A percentile compares a stretch with the other conserved stretches of the same genome.
Conservation (phyloP, 2,888 invertebrate species). For the Napeogenes sylphis region DNA sequence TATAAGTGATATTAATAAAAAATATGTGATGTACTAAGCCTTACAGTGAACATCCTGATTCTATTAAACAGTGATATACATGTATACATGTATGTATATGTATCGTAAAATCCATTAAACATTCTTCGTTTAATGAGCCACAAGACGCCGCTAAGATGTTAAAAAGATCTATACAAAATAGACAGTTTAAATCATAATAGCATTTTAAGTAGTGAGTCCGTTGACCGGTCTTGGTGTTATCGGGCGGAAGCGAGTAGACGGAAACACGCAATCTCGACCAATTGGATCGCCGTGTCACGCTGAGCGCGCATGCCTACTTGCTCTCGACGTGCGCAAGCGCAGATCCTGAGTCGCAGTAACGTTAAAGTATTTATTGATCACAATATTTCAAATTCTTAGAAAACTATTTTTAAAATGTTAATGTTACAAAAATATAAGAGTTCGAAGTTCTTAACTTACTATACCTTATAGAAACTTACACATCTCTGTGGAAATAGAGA, state of each 20-base stretch:
- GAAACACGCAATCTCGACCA: slow-evolving; percentile 76
- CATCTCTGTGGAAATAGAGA: too few species aligned
- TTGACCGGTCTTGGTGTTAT: slow-evolving; percentile 75
- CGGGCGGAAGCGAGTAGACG: slow-evolving; percentile 69
- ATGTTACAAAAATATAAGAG: too few species aligned
- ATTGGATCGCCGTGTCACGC: slow-evolving; percentile 72
- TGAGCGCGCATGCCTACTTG: slow-evolving; percentile 61
- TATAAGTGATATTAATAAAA: neutral
- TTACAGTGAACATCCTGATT: neutral
- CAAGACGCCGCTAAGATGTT: slow-evolving; percentile 1
- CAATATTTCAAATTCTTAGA: too few species aligned
- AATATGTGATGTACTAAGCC: too few species aligned
- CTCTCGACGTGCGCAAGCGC: slow-evolving; percentile 24
- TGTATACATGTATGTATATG: too few species aligned
- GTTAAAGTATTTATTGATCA: too few species aligned
- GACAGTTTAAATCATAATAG: slow-evolving; percentile 21
- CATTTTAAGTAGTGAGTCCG: slow-evolving; percentile 45
- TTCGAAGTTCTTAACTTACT: too few species aligned
- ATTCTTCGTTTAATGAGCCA: too few species aligned
- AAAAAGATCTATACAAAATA: slow-evolving; percentile 16
- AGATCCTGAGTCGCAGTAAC: too few species aligned
- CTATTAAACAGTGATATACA: slow-evolving; percentile 1
- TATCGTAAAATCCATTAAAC: too few species aligned
- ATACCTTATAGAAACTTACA: too few species aligned
- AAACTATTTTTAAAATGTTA: too few species aligned